Percentiles rank a stretch among this genome's conserved stretches.
phyloP scores from a whole-genome alignment of 1,140 invertebrate species.

The Caenorhabditis latens region DNA sequence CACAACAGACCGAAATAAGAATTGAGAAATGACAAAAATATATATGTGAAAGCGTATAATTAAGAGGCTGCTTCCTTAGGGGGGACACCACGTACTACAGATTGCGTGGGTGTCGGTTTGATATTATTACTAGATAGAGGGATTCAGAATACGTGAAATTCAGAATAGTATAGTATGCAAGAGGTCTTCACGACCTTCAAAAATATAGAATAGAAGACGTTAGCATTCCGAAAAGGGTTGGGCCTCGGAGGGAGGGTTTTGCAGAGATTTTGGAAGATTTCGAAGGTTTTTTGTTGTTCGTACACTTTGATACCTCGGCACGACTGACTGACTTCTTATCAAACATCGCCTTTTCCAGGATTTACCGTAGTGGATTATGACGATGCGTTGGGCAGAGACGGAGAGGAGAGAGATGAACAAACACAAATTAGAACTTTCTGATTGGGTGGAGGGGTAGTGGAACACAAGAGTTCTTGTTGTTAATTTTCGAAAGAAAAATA shows the following conservation, averaged over 20 bases:
- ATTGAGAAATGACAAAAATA: background rate
- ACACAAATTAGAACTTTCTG: no score
- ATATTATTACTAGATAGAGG: no score
- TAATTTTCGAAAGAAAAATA: no score
- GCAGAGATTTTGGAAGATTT: slow-evolving; percentile 19
- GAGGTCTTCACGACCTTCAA: no score
- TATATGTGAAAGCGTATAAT: background rate
- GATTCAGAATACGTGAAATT: background rate
- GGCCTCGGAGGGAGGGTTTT: background rate
- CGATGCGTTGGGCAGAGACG: background rate
- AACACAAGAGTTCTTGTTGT: no score
- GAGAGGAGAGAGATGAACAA: background rate
- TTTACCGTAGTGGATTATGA: slow-evolving; percentile 46
- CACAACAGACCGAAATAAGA: background rate
- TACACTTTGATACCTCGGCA: slow-evolving; percentile 23
- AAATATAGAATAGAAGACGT: background rate
- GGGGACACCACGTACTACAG: background rate
- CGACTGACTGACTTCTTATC: slow-evolving; percentile 21
- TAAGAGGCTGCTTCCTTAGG: background rate
- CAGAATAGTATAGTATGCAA: no score
- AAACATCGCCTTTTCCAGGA: slow-evolving; percentile 14
- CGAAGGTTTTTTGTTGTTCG: slow-evolving; percentile 19
- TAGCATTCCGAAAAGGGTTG: background rate
- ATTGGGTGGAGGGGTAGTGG: no score
- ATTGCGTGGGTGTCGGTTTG: background rate